These are phyloP conservation scores for Clarias macrocephalus DNA, from an alignment of 2,113 vertebrate species.

Conservation along the genomic window DNA sequence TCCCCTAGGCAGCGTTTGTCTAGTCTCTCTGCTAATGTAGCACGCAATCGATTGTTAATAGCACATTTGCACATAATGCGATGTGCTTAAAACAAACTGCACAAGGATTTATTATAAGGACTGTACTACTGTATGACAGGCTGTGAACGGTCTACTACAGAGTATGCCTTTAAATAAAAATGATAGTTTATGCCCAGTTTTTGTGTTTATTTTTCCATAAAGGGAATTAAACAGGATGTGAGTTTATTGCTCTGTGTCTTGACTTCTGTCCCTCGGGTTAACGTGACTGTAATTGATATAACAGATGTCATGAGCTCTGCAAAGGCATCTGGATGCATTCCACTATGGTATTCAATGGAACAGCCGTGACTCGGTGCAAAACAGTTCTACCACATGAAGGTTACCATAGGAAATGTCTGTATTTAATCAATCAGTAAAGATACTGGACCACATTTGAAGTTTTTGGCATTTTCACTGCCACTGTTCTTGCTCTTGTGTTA, in stretches of 20 bases:
- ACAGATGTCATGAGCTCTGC: no score
- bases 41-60: not conserved
- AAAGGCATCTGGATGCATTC: not conserved
- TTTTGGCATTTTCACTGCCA: not conserved
- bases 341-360: not conserved
- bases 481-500: not conserved
- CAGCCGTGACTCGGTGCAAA: not conserved
- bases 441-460: not conserved
- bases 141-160: not conserved
- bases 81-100: not conserved
- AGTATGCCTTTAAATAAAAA: not conserved
- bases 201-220: not conserved
- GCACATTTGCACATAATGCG: conserved; percentile 7
- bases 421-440: not conserved
- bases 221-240: conserved; percentile 9
- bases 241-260: not conserved
- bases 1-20: not conserved
- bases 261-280: not conserved
- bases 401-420: not conserved
- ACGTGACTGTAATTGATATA: not conserved
- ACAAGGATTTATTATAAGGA: not conserved
- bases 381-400: not conserved
- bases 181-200: not conserved
- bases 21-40: not conserved
- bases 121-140: not conserved